Evolutionary conservation across 2,797 vertebrate species (phyloP), one percentile per base, ranked within the genome.

Genomic region (Enteromius trimaculatus): DNA sequence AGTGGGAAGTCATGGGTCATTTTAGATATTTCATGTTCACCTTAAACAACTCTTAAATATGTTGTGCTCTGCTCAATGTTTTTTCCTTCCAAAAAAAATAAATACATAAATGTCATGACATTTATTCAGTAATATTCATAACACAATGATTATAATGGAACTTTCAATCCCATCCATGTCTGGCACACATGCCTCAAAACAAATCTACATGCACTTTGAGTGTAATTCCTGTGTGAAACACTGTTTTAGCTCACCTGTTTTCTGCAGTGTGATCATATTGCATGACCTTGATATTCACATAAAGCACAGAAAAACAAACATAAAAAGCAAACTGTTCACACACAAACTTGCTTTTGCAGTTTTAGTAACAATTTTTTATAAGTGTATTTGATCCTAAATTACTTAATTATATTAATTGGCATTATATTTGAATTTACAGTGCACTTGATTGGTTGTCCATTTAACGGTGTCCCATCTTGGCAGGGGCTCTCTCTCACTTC

Each of bases 401-500:
- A 53, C 23, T 66, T 53, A 39, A 82, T 88, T 84, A 85, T 84
- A 87, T 88, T 86, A 84, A 65, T 78, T 83, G 31, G 51, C 82
- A 55, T 88, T 77, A 86, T 77, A 72, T 62, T 82, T 44, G 71
- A 69, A 84, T 82, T 39, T 83, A 86, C 79, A 87, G 76, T 80
- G 80, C 80, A 77, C 75, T 26, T 80, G 77, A 84, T 60, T 79
- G 6, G 55, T 79, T 11, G 2, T 60, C 26, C 26, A 75, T 7
- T 55, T 11, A 34, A 34, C 29, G 68, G 51, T 42, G 42, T 42
- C 71, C 16, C 1, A 64, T 75, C 21, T 26, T 81, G 62, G 68
- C 66, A 80, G 29, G 39, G 53, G 2, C 14, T 31, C 4, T 55
- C n/a, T 64, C 37, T 93, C 91, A 99, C 89, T 99, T 99, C 98